Evolutionary conservation across 2,113 vertebrate genomes (phyloP).

Genomic region (Pelodiscus sinensis): DNA sequence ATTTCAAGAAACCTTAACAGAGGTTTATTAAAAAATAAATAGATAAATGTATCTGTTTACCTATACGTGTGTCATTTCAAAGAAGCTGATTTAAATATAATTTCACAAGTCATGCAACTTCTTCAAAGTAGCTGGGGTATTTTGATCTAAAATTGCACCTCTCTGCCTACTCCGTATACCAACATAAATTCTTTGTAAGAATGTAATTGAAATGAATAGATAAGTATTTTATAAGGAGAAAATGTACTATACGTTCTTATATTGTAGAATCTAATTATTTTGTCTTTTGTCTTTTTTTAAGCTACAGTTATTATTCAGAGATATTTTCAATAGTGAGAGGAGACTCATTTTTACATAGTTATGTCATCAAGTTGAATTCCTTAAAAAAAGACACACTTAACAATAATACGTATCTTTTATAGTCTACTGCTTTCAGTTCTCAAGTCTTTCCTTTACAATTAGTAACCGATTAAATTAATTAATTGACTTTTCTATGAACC

Average conservation of each 20-base stretch:
- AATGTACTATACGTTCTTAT: neutral
- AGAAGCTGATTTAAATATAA: slow-evolving; percentile 71
- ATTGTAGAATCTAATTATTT: neutral
- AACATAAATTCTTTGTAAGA: slow-evolving; percentile 49
- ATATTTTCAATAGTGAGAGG: slow-evolving; percentile 37
- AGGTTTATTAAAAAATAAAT: slow-evolving; percentile 73
- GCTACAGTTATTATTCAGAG: neutral
- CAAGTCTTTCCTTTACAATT: slow-evolving; percentile 48
- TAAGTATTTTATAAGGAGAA: slow-evolving; percentile 5
- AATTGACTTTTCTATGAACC: slow-evolving; percentile 51
- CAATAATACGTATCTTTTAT: neutral
- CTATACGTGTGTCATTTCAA: slow-evolving; percentile 42
- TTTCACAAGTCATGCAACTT: slow-evolving; percentile 55
- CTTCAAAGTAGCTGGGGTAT: slow-evolving; percentile 54
- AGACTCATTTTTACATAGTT: neutral
- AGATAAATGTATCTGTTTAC: slow-evolving; percentile 70
- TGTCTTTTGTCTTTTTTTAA: slow-evolving; percentile 29
- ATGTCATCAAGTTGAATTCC: neutral
- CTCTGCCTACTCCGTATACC: slow-evolving; percentile 18
- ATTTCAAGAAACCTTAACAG: slow-evolving; percentile 76
- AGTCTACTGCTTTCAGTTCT: slow-evolving; percentile 32
- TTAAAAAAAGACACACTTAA: slow-evolving; percentile 18
- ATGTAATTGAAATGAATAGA: slow-evolving; percentile 50
- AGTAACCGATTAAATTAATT: slow-evolving; percentile 66
- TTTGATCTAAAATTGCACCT: slow-evolving; percentile 63